A percentile compares a stretch with the other conserved stretches of the same genome.
Conservation (phyloP, 2,888 invertebrate species). For the Euclidia mi region DNA sequence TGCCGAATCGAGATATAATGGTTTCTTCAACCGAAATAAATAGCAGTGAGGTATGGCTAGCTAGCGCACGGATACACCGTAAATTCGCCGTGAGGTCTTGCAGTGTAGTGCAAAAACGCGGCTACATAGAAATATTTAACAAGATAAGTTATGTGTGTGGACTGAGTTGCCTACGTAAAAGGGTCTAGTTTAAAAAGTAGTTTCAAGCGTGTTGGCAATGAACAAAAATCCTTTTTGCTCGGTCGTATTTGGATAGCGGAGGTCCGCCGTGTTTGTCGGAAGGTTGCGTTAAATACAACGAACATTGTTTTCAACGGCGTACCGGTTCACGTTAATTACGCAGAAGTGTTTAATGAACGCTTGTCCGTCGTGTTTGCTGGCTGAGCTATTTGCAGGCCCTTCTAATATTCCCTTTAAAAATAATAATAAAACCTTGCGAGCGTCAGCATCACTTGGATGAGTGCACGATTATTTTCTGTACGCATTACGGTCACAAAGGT, state of each 20-base stretch:
- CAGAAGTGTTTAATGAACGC: constrained; percentile 82
- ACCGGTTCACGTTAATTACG: constrained; percentile 73
- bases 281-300: constrained; percentile 69
- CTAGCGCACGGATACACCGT: constrained; percentile 20
- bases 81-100: constrained; percentile 24
- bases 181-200: constrained; percentile 24
- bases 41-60: constrained; percentile 30
- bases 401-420: constrained; percentile 57
- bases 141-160: constrained; percentile 6
- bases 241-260: constrained; percentile 57
- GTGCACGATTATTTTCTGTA: constrained; percentile 45
- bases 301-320: constrained; percentile 70
- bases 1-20: constrained; percentile 26
- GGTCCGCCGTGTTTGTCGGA: constrained; percentile 57
- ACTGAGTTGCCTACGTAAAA: constrained; percentile 11
- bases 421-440: constrained; percentile 41
- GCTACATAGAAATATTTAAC: background rate
- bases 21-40: constrained; percentile 37
- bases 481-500: constrained; percentile 51
- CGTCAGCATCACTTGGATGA: constrained; percentile 41
- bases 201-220: constrained; percentile 18
- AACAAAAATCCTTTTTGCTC: constrained; percentile 51
- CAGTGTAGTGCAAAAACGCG: constrained; percentile 11
- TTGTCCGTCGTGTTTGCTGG: constrained; percentile 71
- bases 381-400: constrained; percentile 62